Conservation (phyloP, 2,113 vertebrate genomes). For the Eptesicus fuscus region DNA sequence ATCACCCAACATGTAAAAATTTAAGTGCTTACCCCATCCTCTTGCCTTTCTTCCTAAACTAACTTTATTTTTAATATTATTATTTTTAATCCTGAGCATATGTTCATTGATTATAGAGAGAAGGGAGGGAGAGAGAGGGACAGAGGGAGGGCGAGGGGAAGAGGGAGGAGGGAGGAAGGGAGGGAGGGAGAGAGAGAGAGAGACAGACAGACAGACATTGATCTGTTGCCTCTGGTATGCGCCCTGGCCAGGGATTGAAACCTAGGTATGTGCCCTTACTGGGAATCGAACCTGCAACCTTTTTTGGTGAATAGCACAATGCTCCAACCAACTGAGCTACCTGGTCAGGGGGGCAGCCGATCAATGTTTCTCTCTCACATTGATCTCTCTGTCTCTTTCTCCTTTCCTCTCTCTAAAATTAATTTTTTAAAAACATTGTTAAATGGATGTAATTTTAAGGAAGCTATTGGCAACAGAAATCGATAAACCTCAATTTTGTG, state of each 20-base stretch:
- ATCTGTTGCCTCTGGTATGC: background rate
- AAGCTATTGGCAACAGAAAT: slow-evolving; percentile 25
- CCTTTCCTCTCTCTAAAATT: background rate
- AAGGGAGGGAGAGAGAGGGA: too few species aligned
- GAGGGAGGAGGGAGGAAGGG: too few species aligned
- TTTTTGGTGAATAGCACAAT: background rate
- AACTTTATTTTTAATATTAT: background rate
- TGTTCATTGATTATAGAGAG: background rate
- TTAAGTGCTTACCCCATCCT: background rate
- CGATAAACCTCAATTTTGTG: slow-evolving; percentile 27
- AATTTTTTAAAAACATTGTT: background rate
- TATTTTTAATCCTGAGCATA: background rate
- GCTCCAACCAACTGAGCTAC: background rate
- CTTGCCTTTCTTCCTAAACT: background rate
- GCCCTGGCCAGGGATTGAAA: background rate
- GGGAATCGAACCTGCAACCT: background rate
- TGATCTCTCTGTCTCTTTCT: background rate
- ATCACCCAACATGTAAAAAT: slow-evolving; percentile 2
- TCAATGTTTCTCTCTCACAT: background rate
- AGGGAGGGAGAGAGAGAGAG: fast-evolving
- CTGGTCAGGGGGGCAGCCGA: background rate
- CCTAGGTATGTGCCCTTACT: background rate
- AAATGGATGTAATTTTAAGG: slow-evolving; percentile 35
- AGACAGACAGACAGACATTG: background rate
- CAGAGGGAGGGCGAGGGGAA: too few species aligned